Base-by-base conservation (phyloP, 2,888 invertebrate species). In the Ypsolopha sequella region DNA sequence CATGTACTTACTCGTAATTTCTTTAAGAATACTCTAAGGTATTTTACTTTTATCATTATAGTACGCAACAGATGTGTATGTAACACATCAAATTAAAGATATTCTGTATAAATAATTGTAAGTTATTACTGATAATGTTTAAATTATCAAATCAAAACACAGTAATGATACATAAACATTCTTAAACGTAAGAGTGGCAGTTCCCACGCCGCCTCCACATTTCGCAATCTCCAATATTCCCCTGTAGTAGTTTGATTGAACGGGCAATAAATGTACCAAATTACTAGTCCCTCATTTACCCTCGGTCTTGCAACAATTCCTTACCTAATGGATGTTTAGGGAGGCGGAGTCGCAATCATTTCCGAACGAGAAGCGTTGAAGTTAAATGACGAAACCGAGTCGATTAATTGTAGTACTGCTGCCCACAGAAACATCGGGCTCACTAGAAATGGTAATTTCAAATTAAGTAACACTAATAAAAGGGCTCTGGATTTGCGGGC, bases 321-420 rank as follows among this genome's bases (percentile, higher is more conserved):
- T 54, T 54, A 53, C 55, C 41, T 54, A 59, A 55, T 55, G 54
- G 60, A 59, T 68, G 64, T 68, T 68, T 66, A 62, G 67, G 44
- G 49, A 39, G 41, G 41, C 46, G 51, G 51, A 36, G 52, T 59
- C 63, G 66, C 67, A 71, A 72, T 73, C 62, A 70, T 77, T 73
- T 73, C 68, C 67, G 68, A 70, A 14, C 62, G 67, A 72, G 66
- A 66, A 67, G 68, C 68, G 61, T 70, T 64, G 60, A 61, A 70
- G 69, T 68, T 59, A 67, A 63, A 71, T 76, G 70, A 71, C 65
- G 76, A 68, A 80, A 78, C 64, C 57, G 62, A 56, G 56, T 63
- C 70, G 71, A 76, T 76, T 76, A 76, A 78, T 74, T 75, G 72
- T 68, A 73, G 36, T 33, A 38, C 67, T 67, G 72, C 65, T 72